phyloP scores from a whole-genome alignment of 2,888 invertebrate genomes.

The Pegoplata infirma region DNA sequence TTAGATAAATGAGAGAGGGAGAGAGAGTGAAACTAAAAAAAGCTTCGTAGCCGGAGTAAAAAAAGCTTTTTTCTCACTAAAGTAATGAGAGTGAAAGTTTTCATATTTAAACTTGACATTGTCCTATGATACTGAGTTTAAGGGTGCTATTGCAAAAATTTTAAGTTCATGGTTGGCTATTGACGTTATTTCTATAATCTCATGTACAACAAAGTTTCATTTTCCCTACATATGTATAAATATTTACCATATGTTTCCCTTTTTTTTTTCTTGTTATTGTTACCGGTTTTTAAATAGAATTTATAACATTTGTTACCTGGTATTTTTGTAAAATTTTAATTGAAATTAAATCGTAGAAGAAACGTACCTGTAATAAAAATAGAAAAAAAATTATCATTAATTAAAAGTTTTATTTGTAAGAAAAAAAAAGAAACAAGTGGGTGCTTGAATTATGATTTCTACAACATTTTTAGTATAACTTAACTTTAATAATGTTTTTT shows the following conservation, averaged over 20 bases:
- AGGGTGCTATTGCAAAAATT: conserved; percentile 1
- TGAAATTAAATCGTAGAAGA: background rate
- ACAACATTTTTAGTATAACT: background rate
- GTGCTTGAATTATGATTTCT: background rate
- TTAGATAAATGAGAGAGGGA: background rate
- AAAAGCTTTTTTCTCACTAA: conserved; percentile 40
- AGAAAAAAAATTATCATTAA: background rate
- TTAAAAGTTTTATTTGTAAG: conserved; percentile 3
- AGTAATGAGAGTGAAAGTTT: conserved; percentile 56
- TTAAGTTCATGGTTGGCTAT: conserved; percentile 58
- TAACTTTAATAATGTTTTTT: conserved; percentile 12
- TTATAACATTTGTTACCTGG: conserved; percentile 8
- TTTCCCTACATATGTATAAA: conserved; percentile 7
- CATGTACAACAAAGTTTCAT: background rate
- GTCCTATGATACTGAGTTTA: conserved; percentile 19
- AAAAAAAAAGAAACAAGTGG: conserved; percentile 22
- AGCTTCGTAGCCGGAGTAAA: conserved; percentile 26
- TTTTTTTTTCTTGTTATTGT: background rate
- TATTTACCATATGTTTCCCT: conserved; percentile 41
- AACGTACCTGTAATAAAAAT: conserved; percentile 41
- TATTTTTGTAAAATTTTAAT: background rate
- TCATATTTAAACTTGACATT: conserved; percentile 56
- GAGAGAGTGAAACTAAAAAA: background rate
- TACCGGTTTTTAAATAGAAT: conserved; percentile 9
- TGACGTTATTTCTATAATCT: conserved; percentile 43